Percentiles rank a stretch among this genome's conserved stretches.
Evolutionary conservation across 2,113 vertebrate genomes (phyloP).

Genomic region (Platichthys flesus): DNA sequence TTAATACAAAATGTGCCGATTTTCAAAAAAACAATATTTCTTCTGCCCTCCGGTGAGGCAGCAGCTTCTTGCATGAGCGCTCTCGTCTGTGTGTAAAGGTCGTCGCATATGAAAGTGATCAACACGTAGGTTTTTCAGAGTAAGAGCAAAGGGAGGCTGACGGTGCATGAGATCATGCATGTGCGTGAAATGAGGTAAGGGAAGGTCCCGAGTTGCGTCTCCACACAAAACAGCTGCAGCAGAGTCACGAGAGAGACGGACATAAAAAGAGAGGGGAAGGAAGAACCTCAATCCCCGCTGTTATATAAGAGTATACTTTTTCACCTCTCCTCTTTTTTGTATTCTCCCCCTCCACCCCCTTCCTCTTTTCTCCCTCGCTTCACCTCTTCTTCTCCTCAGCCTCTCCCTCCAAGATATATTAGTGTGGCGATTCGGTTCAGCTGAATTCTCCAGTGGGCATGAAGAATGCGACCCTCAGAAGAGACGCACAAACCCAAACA

Average conservation of each 20-base stretch:
- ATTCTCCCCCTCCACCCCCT: background rate
- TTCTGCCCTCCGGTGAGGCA: no score
- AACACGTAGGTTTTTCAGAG: conserved; percentile 8
- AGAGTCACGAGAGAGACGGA: conserved; percentile 7
- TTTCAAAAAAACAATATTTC: no score
- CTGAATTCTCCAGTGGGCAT: conserved; percentile 47
- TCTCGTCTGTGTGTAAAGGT: background rate
- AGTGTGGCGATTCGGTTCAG: conserved; percentile 43
- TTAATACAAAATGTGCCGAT: no score
- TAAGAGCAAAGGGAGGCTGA: conserved; percentile 5
- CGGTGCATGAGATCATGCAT: conserved; percentile 34
- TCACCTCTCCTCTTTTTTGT: conserved; percentile 19
- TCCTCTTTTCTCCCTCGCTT: background rate
- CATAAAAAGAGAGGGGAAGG: conserved; percentile 7
- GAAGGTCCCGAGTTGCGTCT: conserved; percentile 8
- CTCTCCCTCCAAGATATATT: conserved; percentile 61
- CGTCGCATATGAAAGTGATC: background rate
- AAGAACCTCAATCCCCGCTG: conserved; percentile 38
- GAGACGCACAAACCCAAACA: conserved; percentile 31
- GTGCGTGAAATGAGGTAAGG: conserved; percentile 29
- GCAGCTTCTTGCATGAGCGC: background rate
- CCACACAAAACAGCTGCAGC: conserved; percentile 53
- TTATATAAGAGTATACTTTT: conserved; percentile 62
- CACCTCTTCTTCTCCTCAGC: background rate
- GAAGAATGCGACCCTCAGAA: conserved; percentile 52